Percentiles rank a stretch among this genome's conserved stretches.
Evolutionary conservation across 2,888 invertebrate species (phyloP).

Genomic region (Gymnoscelis rufifasciata): DNA sequence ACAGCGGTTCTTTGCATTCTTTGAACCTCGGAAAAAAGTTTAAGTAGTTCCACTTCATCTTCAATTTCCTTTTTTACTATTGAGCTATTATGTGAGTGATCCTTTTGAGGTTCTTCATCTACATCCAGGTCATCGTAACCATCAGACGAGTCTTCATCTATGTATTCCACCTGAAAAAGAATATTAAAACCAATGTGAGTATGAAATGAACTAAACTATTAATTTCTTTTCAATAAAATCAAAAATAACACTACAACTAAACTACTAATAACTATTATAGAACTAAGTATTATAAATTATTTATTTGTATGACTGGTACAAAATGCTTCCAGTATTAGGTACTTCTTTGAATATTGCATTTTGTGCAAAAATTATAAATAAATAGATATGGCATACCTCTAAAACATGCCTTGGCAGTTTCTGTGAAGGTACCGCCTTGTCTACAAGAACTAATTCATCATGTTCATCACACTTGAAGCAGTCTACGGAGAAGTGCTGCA

Average conservation of each 20-base stretch:
- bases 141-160: constrained; percentile 66
- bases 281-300: too few relatives aligned
- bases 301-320: too few relatives aligned
- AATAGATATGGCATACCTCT: too few relatives aligned
- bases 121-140: constrained; percentile 53
- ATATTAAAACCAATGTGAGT: background rate
- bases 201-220: too few relatives aligned
- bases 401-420: constrained; percentile 68
- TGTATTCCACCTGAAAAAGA: constrained; percentile 63
- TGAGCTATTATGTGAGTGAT: constrained; percentile 4
- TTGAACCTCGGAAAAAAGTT: constrained; percentile 66
- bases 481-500: constrained; percentile 70
- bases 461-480: constrained; percentile 60
- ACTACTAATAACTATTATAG: too few relatives aligned
- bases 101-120: constrained; percentile 37
- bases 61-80: constrained; percentile 16
- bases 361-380: too few relatives aligned
- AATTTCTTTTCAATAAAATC: too few relatives aligned
- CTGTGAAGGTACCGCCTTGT: constrained; percentile 65
- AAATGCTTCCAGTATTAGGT: too few relatives aligned
- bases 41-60: constrained; percentile 45
- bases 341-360: too few relatives aligned
- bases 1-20: constrained; percentile 61
- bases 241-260: too few relatives aligned
- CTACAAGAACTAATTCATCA: constrained; percentile 55